Percentiles rank a stretch among this genome's conserved stretches.
Conservation (phyloP, 1,140 invertebrate genomes). For the Trichoplusia ni region DNA sequence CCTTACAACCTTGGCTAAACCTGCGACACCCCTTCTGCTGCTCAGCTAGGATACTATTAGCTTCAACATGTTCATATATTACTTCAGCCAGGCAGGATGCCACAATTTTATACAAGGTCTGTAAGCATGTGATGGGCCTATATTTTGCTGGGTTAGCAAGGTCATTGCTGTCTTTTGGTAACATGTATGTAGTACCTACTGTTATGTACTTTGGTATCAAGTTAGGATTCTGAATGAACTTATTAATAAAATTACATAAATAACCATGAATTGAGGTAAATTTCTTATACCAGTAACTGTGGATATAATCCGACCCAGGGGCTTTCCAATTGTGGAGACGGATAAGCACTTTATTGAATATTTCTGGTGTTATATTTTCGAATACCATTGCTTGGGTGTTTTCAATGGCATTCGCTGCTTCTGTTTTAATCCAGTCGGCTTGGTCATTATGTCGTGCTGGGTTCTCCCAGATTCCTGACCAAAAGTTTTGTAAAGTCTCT, state of each 20-base stretch:
- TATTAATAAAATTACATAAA: too few species aligned
- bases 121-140: too few species aligned
- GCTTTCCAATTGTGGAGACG: too few species aligned
- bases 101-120: too few species aligned
- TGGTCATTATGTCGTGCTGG: neutral
- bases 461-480: neutral
- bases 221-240: neutral
- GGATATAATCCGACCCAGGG: too few species aligned
- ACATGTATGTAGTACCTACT: conserved; percentile 19
- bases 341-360: neutral
- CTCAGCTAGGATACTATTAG: conserved; percentile 18
- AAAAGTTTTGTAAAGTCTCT: neutral
- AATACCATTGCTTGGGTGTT: neutral
- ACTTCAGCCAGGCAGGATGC: too few species aligned
- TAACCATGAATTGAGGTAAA: too few species aligned
- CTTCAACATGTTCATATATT: conserved; percentile 16
- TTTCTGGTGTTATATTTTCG: neutral
- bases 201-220: neutral
- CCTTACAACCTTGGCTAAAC: conserved; percentile 27
- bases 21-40: conserved; percentile 34
- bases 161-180: conserved; percentile 8
- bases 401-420: neutral
- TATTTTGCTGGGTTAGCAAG: neutral
- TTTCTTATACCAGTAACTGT: too few species aligned
- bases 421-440: too few species aligned